These are phyloP conservation scores for Trichonephila inaurata DNA, from an alignment of 1,140 invertebrate species.

Conservation along the genomic window DNA sequence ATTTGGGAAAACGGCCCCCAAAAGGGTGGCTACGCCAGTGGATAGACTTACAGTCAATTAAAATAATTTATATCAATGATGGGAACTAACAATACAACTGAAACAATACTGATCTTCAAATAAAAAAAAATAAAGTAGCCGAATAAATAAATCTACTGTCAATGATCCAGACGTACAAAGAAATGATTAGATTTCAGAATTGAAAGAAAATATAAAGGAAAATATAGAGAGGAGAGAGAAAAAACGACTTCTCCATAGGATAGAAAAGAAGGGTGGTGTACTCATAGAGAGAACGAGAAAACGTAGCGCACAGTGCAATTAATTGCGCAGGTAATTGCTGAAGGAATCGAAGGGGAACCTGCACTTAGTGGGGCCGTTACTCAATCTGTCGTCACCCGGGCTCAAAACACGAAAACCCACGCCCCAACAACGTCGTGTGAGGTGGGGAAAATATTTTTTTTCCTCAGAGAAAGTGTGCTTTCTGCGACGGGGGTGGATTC, in stretches of 20 bases:
- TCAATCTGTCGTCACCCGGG: conserved; percentile 56
- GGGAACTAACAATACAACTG: too few relatives aligned
- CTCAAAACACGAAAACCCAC: neutral
- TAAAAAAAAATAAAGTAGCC: too few relatives aligned
- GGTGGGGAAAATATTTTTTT: neutral
- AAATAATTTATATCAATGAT: too few relatives aligned
- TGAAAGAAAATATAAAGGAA: neutral
- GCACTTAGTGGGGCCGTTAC: conserved; percentile 23
- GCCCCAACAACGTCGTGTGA: conserved; percentile 49
- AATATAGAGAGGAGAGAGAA: neutral
- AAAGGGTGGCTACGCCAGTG: too few relatives aligned
- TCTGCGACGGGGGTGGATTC: neutral
- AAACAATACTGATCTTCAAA: too few relatives aligned
- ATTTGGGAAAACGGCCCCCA: too few relatives aligned
- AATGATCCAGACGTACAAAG: too few relatives aligned
- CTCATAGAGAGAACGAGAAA: neutral
- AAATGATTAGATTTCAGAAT: neutral
- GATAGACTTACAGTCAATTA: too few relatives aligned
- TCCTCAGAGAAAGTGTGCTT: neutral
- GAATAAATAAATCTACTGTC: too few relatives aligned
- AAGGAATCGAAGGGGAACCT: neutral
- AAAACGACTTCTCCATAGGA: neutral
- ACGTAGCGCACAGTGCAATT: conserved; percentile 53
- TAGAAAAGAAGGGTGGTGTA: neutral
- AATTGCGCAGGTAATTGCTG: conserved; percentile 53